Evolutionary conservation across 2,113 vertebrate genomes (phyloP), one percentile per base, ranked within the genome.

Genomic region (Cryptomyrus ogoouensis): DNA sequence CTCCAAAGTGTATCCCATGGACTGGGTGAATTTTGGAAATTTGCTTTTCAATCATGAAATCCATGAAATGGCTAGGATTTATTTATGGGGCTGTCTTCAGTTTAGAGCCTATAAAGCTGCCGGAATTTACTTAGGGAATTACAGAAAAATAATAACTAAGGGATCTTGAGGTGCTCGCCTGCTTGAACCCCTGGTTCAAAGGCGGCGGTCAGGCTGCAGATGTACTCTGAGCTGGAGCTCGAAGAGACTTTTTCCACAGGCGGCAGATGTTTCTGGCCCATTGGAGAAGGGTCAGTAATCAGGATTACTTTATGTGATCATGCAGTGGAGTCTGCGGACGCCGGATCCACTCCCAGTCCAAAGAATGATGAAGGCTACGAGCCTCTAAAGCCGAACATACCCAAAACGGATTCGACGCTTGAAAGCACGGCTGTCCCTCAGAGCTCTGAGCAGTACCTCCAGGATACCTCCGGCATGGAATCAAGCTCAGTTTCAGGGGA

Each of bases 311-410:
- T 42, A 1, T 39, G 74, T 17, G 74, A 8, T 15, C 35, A 42
- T 35, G 31, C 35, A 80, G 70, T 5, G 35, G 83, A 85, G 5
- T 52, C 42, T 19, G 90, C 3, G 3, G 39, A 90, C 21, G 89
- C 0, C 0, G 90, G 88, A 13, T 24, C 46, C 0, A 89, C 44
- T 66, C 88, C 90, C 31, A 21, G 19, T 62, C 91, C 88, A 8
- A 94, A 94, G 12, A 89, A 58, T 87, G 90, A 58, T 66, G 93
- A 93, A 2, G 92, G 91, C 3, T 84, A 88, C 1, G 93, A 84
- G n/a, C 35, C 46, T 0, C n/a, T 89, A 12, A 66, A 88, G 15
- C 27, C 44, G 7, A 92, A 92, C n/a, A 24, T 15, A 1, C 52
- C 83, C 88, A 92, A 91, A 53, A 3, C n/a, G 2, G n/a, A n/a